These are phyloP conservation scores for Papilio machaon DNA, from an alignment of 1,140 invertebrate genomes.

Conservation along the genomic window DNA sequence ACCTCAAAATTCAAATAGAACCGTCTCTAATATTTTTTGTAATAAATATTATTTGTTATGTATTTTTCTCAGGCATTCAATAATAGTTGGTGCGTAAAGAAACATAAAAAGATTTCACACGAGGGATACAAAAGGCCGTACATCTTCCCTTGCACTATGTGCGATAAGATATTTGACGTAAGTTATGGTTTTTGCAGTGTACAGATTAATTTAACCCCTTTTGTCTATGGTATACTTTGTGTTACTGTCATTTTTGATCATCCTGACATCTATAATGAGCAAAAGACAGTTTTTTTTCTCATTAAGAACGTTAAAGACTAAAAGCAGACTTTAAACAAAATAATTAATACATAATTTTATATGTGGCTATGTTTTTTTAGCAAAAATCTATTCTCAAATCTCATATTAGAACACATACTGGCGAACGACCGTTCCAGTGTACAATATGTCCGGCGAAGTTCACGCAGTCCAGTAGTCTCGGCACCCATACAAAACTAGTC, in stretches of 20 bases:
- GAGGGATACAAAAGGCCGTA: conserved; percentile 68
- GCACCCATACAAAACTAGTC: conserved; percentile 64
- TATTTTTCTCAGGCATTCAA: conserved; percentile 60
- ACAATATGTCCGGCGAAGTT: conserved; percentile 82
- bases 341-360: too few species aligned
- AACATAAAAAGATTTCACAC: conserved; percentile 64
- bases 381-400: conserved; percentile 64
- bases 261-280: too few species aligned
- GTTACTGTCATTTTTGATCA: too few species aligned
- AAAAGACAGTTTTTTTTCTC: too few species aligned
- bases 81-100: conserved; percentile 60
- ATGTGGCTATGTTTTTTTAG: conserved; percentile 42
- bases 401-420: conserved; percentile 81
- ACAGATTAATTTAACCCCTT: too few species aligned
- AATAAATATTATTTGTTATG: background rate
- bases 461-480: conserved; percentile 57
- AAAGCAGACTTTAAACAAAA: too few species aligned
- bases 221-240: too few species aligned
- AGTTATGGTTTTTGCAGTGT: conserved; percentile 42
- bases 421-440: conserved; percentile 83
- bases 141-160: conserved; percentile 66
- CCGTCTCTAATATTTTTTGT: too few species aligned
- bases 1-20: background rate
- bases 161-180: conserved; percentile 72
- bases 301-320: too few species aligned